phyloP scores from a whole-genome alignment of 2,797 vertebrate genomes.

The Brachyrhaphis roseni region DNA sequence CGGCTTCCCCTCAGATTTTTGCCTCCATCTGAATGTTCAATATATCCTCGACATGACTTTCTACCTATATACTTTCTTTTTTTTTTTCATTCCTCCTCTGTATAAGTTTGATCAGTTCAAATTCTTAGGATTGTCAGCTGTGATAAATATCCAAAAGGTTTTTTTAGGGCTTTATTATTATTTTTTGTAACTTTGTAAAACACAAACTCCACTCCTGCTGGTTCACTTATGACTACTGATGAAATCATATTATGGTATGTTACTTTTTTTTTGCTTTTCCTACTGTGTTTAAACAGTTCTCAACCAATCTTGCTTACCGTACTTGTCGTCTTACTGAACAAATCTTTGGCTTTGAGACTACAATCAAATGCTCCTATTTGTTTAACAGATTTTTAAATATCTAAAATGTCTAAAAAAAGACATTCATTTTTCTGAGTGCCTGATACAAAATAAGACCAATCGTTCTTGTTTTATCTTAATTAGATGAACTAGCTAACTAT shows the following conservation, averaged over 20 bases:
- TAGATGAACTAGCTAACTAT: neutral
- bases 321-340: conserved; percentile 3
- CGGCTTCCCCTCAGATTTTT: conserved; percentile 12
- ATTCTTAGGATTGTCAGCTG: conserved; percentile 28
- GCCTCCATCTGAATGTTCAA: neutral
- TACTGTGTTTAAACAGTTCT: conserved; percentile 4
- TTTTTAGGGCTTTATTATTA: conserved; percentile 5
- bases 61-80: neutral
- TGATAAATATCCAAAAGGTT: conserved; percentile 26
- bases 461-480: neutral
- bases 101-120: conserved; percentile 23
- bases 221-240: conserved; percentile 35
- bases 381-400: neutral
- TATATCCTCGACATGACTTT: neutral
- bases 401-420: neutral
- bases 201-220: conserved; percentile 10
- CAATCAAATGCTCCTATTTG: conserved; percentile 17
- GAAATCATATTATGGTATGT: conserved; percentile 9
- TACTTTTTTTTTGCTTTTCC: conserved; percentile 15
- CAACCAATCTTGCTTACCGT: conserved; percentile 29
- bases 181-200: conserved; percentile 29
- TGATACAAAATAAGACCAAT: neutral
- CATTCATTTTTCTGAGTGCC: neutral
- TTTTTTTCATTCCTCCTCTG: conserved; percentile 2
- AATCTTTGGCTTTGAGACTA: neutral